Base-by-base conservation (phyloP, 2,113 vertebrate genomes). In the Limnothrissa miodon region DNA sequence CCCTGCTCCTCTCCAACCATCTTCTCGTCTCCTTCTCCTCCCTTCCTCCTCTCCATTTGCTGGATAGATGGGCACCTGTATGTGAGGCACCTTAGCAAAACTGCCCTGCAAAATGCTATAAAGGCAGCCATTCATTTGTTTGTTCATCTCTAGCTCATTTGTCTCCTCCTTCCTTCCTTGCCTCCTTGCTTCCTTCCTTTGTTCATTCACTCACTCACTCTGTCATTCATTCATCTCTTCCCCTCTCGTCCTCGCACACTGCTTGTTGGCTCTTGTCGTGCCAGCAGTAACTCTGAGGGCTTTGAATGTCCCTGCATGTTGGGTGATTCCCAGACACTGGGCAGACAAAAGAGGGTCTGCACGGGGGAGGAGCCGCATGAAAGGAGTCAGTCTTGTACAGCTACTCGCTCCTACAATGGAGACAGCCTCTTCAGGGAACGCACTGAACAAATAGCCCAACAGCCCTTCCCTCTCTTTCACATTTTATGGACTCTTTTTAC, bases 381-480 rank as follows among this genome's bases (percentile, higher is more conserved):
- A 93, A 95, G 90, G 89, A 84, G 90, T 86, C 84, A 83, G 90
- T 88, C 89, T 85, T 84, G 88, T 91, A 91, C 89, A 87, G 90
- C 88, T 89, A 93, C 91, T 92, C 89, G 13, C 23, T 45, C 87
- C 93, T 93, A 92, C 92, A 95, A 94, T 91, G 91, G 91, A 89
- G 89, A 7, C 10, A 90, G 79, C 91, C 89, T 91, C 89, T 88
- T 92, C 86, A 85, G 91, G 81, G 82, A 91, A 90, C 90, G 87
- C 90, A 89, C 89, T 90, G 89, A 91, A 91, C 92, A 94, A 94
- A 94, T 89, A 91, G 86, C 89, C 89, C 90, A 90, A 66, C 25
- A 66, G 59, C 25, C 59, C 10, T 9, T 11, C 25, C 33, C 25
- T 66, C 59, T 66, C 11, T 59, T 19, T 66, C 59, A 33, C 59